A percentile compares a stretch with the other conserved stretches of the same genome.
Conservation (phyloP, 2,113 vertebrate genomes). For the Leuciscus idus region DNA sequence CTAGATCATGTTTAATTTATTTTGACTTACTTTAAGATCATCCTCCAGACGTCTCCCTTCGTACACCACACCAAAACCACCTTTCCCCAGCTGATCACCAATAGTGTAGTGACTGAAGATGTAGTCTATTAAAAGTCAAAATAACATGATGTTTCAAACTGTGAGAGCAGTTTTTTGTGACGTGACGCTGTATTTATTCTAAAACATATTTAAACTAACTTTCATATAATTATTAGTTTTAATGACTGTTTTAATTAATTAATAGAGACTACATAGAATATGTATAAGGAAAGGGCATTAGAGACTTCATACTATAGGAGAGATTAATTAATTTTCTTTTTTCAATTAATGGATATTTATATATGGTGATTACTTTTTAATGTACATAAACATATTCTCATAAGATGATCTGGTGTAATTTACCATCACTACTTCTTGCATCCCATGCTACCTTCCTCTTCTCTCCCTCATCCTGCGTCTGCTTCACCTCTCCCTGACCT, state of each 20-base stretch:
- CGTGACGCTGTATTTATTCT: no score
- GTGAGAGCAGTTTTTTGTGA: neutral
- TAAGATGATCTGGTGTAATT: neutral
- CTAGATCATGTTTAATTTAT: neutral
- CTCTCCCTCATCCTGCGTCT: neutral
- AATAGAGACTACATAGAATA: no score
- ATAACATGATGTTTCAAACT: neutral
- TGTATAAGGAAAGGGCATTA: no score
- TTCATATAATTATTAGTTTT: neutral
- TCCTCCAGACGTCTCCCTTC: neutral
- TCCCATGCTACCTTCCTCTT: neutral
- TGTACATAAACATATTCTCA: neutral
- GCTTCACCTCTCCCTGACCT: neutral
- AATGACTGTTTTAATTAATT: no score
- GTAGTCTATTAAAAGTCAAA: neutral
- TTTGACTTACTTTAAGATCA: neutral
- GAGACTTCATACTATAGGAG: no score
- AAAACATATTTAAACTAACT: no score
- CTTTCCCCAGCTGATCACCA: neutral
- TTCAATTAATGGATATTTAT: no score
- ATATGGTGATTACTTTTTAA: neutral
- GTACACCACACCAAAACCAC: neutral
- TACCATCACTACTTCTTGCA: neutral
- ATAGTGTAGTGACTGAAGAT: neutral
- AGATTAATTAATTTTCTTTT: no score